phyloP scores from a whole-genome alignment of 2,113 vertebrate species.

The Oenanthe oenanthe region DNA sequence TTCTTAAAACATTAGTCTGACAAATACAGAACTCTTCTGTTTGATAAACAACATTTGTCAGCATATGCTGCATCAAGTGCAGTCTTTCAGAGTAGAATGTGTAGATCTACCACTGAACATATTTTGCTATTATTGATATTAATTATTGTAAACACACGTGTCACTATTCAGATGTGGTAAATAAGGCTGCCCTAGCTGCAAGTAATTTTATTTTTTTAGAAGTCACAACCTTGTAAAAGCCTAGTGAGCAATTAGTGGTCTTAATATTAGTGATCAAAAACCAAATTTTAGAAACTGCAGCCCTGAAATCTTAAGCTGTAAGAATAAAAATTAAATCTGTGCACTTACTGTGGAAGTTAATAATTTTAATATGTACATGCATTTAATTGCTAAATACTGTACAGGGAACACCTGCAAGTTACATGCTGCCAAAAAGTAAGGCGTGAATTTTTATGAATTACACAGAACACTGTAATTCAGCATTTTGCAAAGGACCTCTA shows the following conservation, averaged over 20 bases:
- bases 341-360: neutral
- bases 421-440: neutral
- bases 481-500: neutral
- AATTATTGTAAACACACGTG: neutral
- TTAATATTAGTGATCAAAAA: neutral
- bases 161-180: neutral
- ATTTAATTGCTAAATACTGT: neutral
- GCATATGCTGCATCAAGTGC: neutral
- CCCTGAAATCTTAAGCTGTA: neutral
- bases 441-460: neutral
- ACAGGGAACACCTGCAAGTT: neutral
- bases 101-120: neutral
- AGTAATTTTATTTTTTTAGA: neutral
- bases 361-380: constrained; percentile 1
- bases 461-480: neutral
- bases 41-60: neutral
- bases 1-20: neutral
- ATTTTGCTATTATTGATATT: neutral
- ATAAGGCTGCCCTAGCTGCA: neutral
- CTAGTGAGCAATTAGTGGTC: neutral
- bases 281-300: neutral
- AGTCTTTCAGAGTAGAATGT: neutral
- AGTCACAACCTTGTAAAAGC: neutral
- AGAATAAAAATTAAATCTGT: neutral
- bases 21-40: neutral